Evolutionary conservation across 2,797 vertebrate species (phyloP).

Genomic region (Geotrypetes seraphini): DNA sequence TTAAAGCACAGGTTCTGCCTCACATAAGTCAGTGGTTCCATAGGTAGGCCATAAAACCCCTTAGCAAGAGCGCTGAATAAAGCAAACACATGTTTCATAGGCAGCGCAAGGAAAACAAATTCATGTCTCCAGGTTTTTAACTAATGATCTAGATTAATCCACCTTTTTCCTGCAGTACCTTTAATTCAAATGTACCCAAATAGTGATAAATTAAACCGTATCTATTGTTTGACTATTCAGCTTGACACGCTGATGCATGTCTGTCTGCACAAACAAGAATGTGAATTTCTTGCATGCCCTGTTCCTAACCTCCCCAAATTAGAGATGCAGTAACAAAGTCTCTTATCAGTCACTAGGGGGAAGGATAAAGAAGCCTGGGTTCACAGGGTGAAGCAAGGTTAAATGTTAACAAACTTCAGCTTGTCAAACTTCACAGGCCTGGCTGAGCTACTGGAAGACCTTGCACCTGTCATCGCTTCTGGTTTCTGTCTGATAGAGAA

Average conservation of each 20-base stretch:
- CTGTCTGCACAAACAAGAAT: slow-evolving; percentile 9
- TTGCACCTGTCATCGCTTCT: not conserved
- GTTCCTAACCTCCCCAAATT: too few relatives aligned
- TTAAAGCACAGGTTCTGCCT: too few relatives aligned
- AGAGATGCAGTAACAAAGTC: not conserved
- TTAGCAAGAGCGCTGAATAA: slow-evolving; percentile 44
- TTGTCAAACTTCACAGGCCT: not conserved
- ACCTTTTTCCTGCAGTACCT: slow-evolving; percentile 9
- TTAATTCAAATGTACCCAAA: slow-evolving; percentile 10
- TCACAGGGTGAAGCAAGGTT: slow-evolving; percentile 20
- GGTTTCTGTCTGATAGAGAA: not conserved
- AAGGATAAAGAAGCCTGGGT: slow-evolving; percentile 6
- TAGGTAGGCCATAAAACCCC: too few relatives aligned
- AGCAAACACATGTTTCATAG: slow-evolving; percentile 47
- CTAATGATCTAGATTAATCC: slow-evolving; percentile 14
- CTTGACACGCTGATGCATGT: slow-evolving; percentile 23
- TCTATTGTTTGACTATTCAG: slow-evolving; percentile 5
- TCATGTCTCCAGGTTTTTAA: slow-evolving; percentile 36
- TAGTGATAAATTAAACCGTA: slow-evolving; percentile 38
- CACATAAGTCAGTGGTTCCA: too few relatives aligned
- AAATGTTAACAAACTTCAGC: slow-evolving; percentile 13
- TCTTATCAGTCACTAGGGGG: slow-evolving; percentile 7
- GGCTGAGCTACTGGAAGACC: not conserved
- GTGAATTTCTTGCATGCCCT: not conserved
- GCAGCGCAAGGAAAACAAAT: slow-evolving; percentile 29